Evolutionary conservation across 1,140 invertebrate species (phyloP).

Genomic region (Scaptomyza hsui): DNA sequence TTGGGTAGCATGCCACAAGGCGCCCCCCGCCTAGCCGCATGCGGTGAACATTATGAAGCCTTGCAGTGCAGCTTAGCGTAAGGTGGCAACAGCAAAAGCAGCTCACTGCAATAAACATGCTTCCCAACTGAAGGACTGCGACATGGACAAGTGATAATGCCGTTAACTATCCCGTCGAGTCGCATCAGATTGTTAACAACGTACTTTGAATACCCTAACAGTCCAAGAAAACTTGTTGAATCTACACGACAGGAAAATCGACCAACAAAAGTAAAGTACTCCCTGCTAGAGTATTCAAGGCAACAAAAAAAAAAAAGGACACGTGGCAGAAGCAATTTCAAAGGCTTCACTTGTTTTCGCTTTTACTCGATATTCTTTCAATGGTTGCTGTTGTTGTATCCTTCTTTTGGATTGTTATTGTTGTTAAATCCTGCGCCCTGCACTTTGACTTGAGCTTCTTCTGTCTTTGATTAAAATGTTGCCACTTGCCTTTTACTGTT

Average conservation of each 20-base stretch:
- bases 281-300: not conserved
- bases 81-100: conserved; percentile 13
- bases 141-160: conserved; percentile 8
- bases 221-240: too few relatives aligned
- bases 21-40: conserved; percentile 42
- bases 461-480: conserved; percentile 76
- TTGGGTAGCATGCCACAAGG: conserved; percentile 15
- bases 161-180: conserved; percentile 12
- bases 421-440: conserved; percentile 35
- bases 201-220: not conserved
- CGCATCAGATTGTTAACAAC: not conserved
- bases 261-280: not conserved
- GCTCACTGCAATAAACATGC: conserved; percentile 15
- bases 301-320: conserved; percentile 13
- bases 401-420: conserved; percentile 16
- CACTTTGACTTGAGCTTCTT: conserved; percentile 42
- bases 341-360: conserved; percentile 59
- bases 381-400: conserved; percentile 4
- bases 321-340: conserved; percentile 58
- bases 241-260: not conserved
- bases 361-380: conserved; percentile 26
- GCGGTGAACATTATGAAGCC: conserved; percentile 75
- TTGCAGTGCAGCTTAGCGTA: conserved; percentile 55
- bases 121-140: conserved; percentile 12
- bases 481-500: conserved; percentile 61